Conservation (phyloP, 2,113 vertebrate genomes). For the Agapornis roseicollis region DNA sequence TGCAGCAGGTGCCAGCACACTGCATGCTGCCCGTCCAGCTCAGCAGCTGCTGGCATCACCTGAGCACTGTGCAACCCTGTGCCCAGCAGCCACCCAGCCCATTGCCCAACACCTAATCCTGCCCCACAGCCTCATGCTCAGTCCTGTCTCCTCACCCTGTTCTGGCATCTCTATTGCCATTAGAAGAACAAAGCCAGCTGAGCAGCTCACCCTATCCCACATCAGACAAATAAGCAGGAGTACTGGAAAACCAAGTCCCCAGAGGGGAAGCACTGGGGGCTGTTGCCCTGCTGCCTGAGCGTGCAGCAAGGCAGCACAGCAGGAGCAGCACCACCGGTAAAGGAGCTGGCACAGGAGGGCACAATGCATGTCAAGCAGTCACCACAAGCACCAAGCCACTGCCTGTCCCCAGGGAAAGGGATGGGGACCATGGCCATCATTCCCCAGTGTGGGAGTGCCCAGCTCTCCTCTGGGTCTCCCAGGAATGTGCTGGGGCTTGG, state of each 20-base stretch:
- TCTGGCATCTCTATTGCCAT: background rate
- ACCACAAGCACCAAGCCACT: background rate
- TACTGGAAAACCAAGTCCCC: background rate
- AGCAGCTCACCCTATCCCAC: background rate
- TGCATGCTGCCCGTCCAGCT: accelerated
- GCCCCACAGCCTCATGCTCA: background rate
- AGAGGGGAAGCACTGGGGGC: background rate
- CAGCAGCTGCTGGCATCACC: accelerated
- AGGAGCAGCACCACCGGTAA: background rate
- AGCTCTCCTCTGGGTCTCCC: background rate
- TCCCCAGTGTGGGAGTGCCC: background rate
- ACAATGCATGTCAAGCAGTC: background rate
- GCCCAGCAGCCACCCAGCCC: background rate
- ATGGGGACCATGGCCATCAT: background rate
- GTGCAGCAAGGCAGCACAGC: background rate
- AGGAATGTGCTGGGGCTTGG: background rate
- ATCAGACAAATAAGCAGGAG: background rate
- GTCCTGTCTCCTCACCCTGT: background rate
- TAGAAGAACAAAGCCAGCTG: background rate
- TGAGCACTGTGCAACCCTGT: accelerated
- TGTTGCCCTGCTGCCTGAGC: background rate
- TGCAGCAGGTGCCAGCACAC: background rate
- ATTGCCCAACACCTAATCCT: background rate
- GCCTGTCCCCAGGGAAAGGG: background rate
- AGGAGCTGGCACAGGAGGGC: background rate